These are phyloP conservation scores for Anagrus nilaparvatae DNA, from an alignment of 1,140 invertebrate species.

Conservation along the genomic window DNA sequence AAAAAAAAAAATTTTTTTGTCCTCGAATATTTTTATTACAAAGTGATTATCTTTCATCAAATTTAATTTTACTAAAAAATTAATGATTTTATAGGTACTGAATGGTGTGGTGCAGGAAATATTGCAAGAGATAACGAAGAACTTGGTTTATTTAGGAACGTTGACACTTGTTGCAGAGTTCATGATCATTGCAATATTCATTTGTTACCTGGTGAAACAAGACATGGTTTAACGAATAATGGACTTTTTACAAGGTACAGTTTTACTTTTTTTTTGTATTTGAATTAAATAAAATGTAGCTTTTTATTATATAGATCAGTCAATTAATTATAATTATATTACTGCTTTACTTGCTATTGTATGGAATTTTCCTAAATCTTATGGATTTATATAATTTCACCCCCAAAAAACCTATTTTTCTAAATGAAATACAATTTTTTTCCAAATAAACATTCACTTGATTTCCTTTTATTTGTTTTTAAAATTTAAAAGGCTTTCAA, in stretches of 20 bases:
- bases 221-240: conserved; percentile 28
- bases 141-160: conserved; percentile 38
- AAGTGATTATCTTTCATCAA: background rate
- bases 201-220: conserved; percentile 16
- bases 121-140: conserved; percentile 36
- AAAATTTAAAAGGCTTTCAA: too few species aligned
- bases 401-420: too few species aligned
- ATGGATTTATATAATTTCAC: too few species aligned
- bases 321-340: too few species aligned
- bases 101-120: conserved; percentile 50
- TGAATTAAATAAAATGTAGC: background rate
- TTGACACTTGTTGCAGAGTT: conserved; percentile 45
- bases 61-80: background rate
- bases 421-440: too few species aligned
- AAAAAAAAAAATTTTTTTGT: too few species aligned
- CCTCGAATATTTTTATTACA: background rate
- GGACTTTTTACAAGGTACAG: conserved; percentile 35
- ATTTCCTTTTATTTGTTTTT: too few species aligned
- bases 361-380: too few species aligned
- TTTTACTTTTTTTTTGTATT: background rate
- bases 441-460: too few species aligned
- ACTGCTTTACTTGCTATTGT: too few species aligned
- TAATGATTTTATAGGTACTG: conserved; percentile 35
- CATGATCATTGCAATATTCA: conserved; percentile 28
- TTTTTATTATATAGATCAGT: conserved; percentile 1